Percentiles rank a stretch among this genome's conserved stretches.
Evolutionary conservation across 2,888 invertebrate species (phyloP).

Genomic region (Epinotia demarniana): DNA sequence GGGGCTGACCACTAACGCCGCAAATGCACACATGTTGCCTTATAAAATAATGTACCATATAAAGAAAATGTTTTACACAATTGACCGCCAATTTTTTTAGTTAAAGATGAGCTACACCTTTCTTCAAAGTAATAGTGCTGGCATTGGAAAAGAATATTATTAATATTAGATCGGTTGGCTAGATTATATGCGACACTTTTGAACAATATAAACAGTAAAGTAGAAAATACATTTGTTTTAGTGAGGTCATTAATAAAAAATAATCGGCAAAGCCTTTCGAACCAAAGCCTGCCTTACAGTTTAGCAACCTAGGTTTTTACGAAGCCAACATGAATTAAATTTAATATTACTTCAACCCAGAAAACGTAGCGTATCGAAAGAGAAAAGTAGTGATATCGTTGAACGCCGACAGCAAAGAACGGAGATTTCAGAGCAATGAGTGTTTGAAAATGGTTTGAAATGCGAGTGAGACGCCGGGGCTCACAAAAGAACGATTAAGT

Average conservation of each 20-base stretch:
- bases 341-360: not conserved
- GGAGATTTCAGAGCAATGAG: conserved; percentile 16
- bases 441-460: conserved; percentile 21
- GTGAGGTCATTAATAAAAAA: not conserved
- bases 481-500: not conserved
- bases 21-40: not conserved
- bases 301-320: not conserved
- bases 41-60: not conserved
- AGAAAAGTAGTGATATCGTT: conserved; percentile 1
- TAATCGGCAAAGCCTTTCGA: not conserved
- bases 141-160: too few relatives aligned
- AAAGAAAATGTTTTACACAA: not conserved
- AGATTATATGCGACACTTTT: not conserved
- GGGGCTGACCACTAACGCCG: conserved; percentile 9
- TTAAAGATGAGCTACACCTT: too few relatives aligned
- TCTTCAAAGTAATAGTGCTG: too few relatives aligned
- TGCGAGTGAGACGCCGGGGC: not conserved
- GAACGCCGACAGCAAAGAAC: not conserved
- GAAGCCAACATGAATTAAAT: not conserved
- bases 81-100: too few relatives aligned
- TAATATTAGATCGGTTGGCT: too few relatives aligned
- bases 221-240: too few relatives aligned
- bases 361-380: not conserved
- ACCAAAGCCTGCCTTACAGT: not conserved
- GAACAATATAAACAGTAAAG: not conserved